phyloP scores from a whole-genome alignment of 2,888 invertebrate species.

The Pristionchus exspectatus region DNA sequence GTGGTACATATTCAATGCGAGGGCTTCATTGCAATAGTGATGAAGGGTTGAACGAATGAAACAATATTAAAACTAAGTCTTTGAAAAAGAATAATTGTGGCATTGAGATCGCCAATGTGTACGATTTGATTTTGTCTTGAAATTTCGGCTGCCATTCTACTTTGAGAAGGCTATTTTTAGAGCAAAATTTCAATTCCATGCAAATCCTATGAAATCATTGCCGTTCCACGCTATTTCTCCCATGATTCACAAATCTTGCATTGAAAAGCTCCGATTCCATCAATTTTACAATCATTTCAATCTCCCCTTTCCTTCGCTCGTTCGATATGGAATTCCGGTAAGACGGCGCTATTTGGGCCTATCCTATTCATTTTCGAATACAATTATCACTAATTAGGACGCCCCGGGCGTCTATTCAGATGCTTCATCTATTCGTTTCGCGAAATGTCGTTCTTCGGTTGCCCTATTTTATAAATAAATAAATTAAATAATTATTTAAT shows the following conservation, averaged over 20 bases:
- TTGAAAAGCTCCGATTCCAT: neutral
- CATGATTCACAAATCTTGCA: neutral
- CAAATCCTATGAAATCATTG: constrained; percentile 3
- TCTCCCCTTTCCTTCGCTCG: neutral
- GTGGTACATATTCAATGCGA: too few species aligned
- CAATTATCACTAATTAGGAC: neutral
- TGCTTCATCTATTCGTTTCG: neutral
- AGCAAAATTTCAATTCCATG: neutral
- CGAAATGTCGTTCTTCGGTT: neutral
- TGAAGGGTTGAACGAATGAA: too few species aligned
- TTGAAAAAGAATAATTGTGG: too few species aligned
- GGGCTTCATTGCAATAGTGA: too few species aligned
- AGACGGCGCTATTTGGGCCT: neutral
- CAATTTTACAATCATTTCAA: neutral
- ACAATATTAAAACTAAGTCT: too few species aligned
- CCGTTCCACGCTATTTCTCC: neutral
- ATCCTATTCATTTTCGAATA: constrained; percentile 1
- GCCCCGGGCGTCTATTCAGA: neutral
- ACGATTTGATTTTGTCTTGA: too few species aligned
- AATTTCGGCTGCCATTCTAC: too few species aligned
- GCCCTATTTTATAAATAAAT: neutral
- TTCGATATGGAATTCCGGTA: neutral
- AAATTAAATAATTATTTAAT: neutral
- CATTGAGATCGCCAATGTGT: too few species aligned
- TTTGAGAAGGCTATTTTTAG: neutral